Evolutionary conservation across 2,888 invertebrate species (phyloP), one percentile per base, ranked within the genome.

Genomic region (Hydroisotoma schaefferi): DNA sequence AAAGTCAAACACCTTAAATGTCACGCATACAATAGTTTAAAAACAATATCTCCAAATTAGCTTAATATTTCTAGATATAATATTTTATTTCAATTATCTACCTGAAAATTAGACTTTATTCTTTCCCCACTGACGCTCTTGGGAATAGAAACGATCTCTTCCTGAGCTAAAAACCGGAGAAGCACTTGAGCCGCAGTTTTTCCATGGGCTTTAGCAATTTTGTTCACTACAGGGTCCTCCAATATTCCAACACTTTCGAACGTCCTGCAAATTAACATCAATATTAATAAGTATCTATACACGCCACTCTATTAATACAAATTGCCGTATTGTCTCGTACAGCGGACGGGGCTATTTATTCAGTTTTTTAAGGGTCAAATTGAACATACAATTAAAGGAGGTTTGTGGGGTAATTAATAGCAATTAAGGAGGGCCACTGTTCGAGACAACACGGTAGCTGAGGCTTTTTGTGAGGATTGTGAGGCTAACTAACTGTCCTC

Each of bases 131-230:
- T 87, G 2, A 86, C 86, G 76, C 91, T 92, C 76, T 93, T 94
- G 2, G 93, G 92, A 73, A 94, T 90, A 33, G 85, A 85, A 8
- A 82, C 82, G 29, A 91, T 77, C 6, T 40, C 87, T 49, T 83
- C 83, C 75, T 93, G 88, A 10, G 89, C 73, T 18, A 84, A 80
- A 77, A 86, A 86, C 49, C 87, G 82, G 1, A 94, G 77, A 29
- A 89, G 77, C 29, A 89, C 78, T 78, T 93, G 92, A 2, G 90
- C 90, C 0, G 87, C 80, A 0, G 85, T 82, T 75, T 87, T 89
- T 22, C 20, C 20, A 73, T 85, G 81, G 69, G 79, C 82, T 4
- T 70, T 68, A 5, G 75, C 76, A 29, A 77, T 68, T 37, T 61
- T 60, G 28, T 68, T 65, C 8, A 77, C 71, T 81, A 79, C 1